Base-by-base conservation (phyloP, 1,140 invertebrate genomes). In the Mesaphorura yosii region DNA sequence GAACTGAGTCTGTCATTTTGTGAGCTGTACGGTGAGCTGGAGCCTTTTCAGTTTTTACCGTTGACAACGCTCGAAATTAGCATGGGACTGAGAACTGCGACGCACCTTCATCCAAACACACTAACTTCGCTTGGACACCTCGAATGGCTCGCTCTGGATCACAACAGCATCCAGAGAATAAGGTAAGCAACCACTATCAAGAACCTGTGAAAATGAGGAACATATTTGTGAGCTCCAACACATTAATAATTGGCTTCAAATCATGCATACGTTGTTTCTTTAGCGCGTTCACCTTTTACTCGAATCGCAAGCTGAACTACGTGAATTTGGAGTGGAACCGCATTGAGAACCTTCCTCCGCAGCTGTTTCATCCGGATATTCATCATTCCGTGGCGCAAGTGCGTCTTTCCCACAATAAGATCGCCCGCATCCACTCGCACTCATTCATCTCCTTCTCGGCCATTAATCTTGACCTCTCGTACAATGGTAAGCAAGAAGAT, bases 1-100 rank as follows among this genome's bases (percentile, higher is more conserved):
- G 88, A 92, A 68, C 77, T 93, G 26, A 88, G 84, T 68, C 70
- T 93, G 37, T 88, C 85, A 54, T 92, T 90, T 68, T 92, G 92
- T 68, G 82, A 84, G 62, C 73, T 93, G 29, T 77, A 78, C 51
- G 80, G 84, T 27, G 81, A 87, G 65, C 75, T 79, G 10, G 73
- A 84, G 51, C 80, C 85, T 6, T 88, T 91, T 64, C 64, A 75
- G 19, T 83, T 80, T 28, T 72, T 76, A 4, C 79, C 76, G n/a
- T 69, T 92, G 6, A 81, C 86, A 66, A 84, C 83, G 49, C 72
- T 92, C 19, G 88, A 91, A 67, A 75, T 88, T 37, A 88, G 86
- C 58, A 88, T 88, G 61, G 84, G 84, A 1, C 77, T 89, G 34
- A 80, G 84, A 42, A 79, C 80, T 6, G 84, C 19, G 72, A 81